phyloP scores from a whole-genome alignment of 1,140 invertebrate species.

The Hirudo medicinalis region DNA sequence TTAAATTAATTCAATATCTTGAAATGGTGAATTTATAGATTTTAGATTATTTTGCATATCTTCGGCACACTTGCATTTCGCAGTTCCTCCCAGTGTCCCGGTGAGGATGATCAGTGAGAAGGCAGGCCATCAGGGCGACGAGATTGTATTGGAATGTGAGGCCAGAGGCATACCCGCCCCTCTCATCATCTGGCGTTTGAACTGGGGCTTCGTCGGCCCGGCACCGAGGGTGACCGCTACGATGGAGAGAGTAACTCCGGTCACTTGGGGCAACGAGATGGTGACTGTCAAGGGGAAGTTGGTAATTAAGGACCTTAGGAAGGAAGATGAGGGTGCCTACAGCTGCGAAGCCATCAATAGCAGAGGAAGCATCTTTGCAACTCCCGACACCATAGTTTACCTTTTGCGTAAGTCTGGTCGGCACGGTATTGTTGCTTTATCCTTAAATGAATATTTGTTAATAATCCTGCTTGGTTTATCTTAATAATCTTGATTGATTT shows the following conservation, averaged over 20 bases:
- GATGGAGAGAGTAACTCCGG: neutral
- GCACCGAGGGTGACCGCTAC: constrained; percentile 57
- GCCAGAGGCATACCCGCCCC: constrained; percentile 78
- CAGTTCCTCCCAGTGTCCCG: constrained; percentile 51
- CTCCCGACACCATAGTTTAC: constrained; percentile 75
- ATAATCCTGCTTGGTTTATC: neutral
- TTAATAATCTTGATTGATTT: too few species aligned
- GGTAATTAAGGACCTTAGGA: constrained; percentile 58
- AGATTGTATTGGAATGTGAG: constrained; percentile 64
- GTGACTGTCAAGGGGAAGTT: constrained; percentile 62
- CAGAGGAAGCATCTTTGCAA: constrained; percentile 66
- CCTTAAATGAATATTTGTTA: neutral
- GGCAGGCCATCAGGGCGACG: constrained; percentile 54
- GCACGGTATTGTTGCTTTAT: neutral
- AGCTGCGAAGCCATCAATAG: constrained; percentile 91
- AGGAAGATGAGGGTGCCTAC: constrained; percentile 77
- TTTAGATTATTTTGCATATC: neutral
- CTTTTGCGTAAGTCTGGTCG: constrained; percentile 47
- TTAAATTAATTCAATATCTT: neutral
- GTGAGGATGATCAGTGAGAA: constrained; percentile 53
- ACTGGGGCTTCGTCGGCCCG: constrained; percentile 81
- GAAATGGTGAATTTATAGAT: neutral
- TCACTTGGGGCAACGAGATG: neutral
- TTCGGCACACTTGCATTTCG: constrained; percentile 13
- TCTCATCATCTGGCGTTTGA: constrained; percentile 82